phyloP scores from a whole-genome alignment of 2,888 invertebrate species.

The Disparrhopalites patrizii region DNA sequence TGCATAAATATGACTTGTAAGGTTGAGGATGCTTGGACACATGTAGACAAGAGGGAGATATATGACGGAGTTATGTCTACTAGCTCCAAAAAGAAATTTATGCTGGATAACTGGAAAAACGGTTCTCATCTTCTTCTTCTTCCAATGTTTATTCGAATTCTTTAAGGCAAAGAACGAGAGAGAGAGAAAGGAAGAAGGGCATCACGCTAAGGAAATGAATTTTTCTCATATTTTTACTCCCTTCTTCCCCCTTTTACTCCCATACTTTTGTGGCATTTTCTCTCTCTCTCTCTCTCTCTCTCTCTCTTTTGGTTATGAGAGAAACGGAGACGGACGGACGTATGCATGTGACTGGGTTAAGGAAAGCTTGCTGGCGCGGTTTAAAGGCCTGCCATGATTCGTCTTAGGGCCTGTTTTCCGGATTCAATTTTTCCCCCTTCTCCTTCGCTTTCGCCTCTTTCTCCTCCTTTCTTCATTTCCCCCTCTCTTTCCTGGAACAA shows the following conservation, averaged over 20 bases:
- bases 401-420: too few relatives aligned
- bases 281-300: neutral
- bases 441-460: too few relatives aligned
- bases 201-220: constrained; percentile 7
- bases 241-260: neutral
- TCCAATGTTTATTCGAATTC: neutral
- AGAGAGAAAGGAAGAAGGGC: too few relatives aligned
- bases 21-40: constrained; percentile 17
- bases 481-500: too few relatives aligned
- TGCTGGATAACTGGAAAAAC: constrained; percentile 19
- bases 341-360: too few relatives aligned
- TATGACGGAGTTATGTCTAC: constrained; percentile 1
- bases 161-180: neutral
- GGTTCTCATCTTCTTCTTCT: constrained; percentile 1
- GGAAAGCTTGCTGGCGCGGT: too few relatives aligned
- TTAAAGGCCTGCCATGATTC: too few relatives aligned
- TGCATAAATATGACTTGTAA: constrained; percentile 11
- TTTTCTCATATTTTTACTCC: neutral
- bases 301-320: too few relatives aligned
- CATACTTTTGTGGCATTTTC: neutral
- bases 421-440: too few relatives aligned
- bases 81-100: neutral
- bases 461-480: too few relatives aligned
- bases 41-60: constrained; percentile 18
- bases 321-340: too few relatives aligned